Conservation (phyloP, 30 jellyfish, hydroid and myxozoan species). For the Cassiopea xamachana region DNA sequence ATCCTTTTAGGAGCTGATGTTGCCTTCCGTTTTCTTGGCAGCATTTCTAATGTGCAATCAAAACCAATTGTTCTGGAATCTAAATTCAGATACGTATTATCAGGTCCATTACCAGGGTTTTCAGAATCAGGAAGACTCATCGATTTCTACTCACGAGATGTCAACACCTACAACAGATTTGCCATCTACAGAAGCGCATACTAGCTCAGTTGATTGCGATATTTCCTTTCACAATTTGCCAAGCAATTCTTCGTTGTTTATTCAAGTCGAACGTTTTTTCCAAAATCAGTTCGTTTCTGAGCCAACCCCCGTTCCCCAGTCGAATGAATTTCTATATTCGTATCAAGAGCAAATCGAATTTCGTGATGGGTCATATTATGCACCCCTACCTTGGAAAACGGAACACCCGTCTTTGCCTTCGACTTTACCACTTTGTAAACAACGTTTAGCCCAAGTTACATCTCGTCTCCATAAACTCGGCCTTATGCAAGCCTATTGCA, state of each 20-base stretch:
- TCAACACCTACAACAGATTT: slow-evolving; percentile 5
- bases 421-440: background rate
- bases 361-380: slow-evolving; percentile 32
- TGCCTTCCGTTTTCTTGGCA: slow-evolving; percentile 52
- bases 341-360: slow-evolving; percentile 12
- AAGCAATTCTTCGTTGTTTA: slow-evolving; percentile 33
- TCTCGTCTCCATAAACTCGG: slow-evolving; percentile 34
- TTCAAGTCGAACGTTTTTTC: slow-evolving; percentile 34
- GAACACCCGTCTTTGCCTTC: slow-evolving; percentile 66
- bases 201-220: background rate
- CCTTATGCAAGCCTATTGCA: slow-evolving; percentile 9
- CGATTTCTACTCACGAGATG: slow-evolving; percentile 5
- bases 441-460: background rate
- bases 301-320: background rate
- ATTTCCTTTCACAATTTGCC: slow-evolving; percentile 19
- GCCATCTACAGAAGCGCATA: slow-evolving; percentile 1
- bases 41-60: background rate
- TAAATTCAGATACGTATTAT: slow-evolving; percentile 31
- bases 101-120: slow-evolving; percentile 36
- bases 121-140: background rate
- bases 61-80: slow-evolving; percentile 33
- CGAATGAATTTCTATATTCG: background rate
- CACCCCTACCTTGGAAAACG: slow-evolving; percentile 52
- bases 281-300: slow-evolving; percentile 37
- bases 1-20: slow-evolving; percentile 46